Conservation (phyloP, 1,140 invertebrate species). For the Lepidurus couesii region DNA sequence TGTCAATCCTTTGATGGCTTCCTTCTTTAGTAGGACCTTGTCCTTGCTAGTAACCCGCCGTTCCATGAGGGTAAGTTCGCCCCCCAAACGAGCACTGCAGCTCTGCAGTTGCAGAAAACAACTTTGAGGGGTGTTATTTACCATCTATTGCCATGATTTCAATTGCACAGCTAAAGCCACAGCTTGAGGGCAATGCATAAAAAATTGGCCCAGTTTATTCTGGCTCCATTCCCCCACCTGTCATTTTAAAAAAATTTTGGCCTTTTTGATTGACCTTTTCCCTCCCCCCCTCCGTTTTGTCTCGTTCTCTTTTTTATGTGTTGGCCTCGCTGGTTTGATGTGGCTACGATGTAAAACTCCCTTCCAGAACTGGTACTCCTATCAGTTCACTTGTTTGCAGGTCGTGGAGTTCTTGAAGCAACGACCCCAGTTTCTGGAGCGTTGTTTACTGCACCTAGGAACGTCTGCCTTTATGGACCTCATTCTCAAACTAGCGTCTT, state of each 20-base stretch:
- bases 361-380: conserved; percentile 78
- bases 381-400: conserved; percentile 81
- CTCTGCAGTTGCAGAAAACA: too few species aligned
- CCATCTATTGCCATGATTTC: not conserved
- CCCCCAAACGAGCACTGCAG: too few species aligned
- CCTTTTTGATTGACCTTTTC: not conserved
- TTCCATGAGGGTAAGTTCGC: conserved; percentile 58
- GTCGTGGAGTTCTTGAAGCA: conserved; percentile 82
- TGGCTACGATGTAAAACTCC: conserved; percentile 34
- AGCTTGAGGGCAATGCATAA: conserved; percentile 27
- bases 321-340: not conserved
- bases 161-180: conserved; percentile 30
- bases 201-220: conserved; percentile 33
- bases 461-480: conserved; percentile 95
- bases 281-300: conserved; percentile 33
- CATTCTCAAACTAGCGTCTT: conserved; percentile 76
- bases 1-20: conserved; percentile 87
- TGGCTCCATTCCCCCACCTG: conserved; percentile 32
- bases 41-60: conserved; percentile 76
- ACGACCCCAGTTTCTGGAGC: conserved; percentile 70
- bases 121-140: not conserved
- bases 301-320: conserved; percentile 38
- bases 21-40: conserved; percentile 92
- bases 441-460: conserved; percentile 79
- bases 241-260: not conserved